These are phyloP conservation scores for Gobiocypris rarus DNA, from an alignment of 2,113 vertebrate genomes.

Conservation along the genomic window DNA sequence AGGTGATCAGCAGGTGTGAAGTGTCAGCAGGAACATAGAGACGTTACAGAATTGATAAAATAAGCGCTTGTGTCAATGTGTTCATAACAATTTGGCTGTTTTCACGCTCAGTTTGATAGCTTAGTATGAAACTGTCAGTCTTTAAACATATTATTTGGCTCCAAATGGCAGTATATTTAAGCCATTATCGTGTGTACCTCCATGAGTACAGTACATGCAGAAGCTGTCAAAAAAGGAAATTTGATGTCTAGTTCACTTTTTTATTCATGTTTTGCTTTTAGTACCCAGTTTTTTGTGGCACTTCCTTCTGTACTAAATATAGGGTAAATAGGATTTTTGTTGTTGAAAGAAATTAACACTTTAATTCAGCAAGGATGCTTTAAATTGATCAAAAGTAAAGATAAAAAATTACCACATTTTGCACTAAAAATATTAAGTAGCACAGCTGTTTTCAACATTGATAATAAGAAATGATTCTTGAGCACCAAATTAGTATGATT, in stretches of 20 bases:
- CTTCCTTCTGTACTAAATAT: background rate
- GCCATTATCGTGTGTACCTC: background rate
- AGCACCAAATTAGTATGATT: background rate
- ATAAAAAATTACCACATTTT: no score
- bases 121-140: background rate
- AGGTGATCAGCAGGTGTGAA: constrained; percentile 28
- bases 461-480: background rate
- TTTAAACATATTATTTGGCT: constrained; percentile 3
- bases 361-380: background rate
- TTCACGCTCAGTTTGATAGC: background rate
- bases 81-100: constrained; percentile 6
- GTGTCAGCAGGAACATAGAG: constrained; percentile 29
- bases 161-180: background rate
- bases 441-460: no score
- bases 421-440: no score
- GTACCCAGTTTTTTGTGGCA: background rate
- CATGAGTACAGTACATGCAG: background rate
- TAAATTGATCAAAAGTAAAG: background rate
- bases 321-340: background rate
- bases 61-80: background rate
- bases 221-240: background rate
- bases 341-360: background rate
- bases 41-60: background rate
- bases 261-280: background rate
- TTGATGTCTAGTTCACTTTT: background rate